Percentiles rank a stretch among this genome's conserved stretches.
phyloP scores from a whole-genome alignment of 2,113 vertebrate species.

The Tachysurus vachellii region DNA sequence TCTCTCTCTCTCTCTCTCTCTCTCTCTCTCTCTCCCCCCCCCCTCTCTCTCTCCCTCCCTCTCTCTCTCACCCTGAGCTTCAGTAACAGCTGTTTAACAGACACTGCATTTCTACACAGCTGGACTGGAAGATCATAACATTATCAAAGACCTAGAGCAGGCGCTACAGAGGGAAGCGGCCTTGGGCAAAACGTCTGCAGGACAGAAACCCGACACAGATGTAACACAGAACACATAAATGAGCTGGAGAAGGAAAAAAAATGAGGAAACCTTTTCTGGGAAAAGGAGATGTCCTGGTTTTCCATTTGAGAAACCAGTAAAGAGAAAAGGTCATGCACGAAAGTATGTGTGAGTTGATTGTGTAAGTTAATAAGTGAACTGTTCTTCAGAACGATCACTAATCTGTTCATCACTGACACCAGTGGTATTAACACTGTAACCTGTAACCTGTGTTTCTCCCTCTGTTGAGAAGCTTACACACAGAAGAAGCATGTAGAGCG shows the following conservation, averaged over 20 bases:
- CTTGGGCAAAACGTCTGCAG: background rate
- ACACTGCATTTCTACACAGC: constrained; percentile 24
- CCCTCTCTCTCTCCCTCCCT: background rate
- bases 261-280: constrained; percentile 21
- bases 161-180: background rate
- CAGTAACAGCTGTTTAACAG: constrained; percentile 32
- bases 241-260: background rate
- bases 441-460: no score
- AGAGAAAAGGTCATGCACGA: background rate
- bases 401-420: background rate
- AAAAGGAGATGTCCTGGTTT: background rate
- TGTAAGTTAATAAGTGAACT: background rate
- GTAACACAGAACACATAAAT: background rate
- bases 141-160: constrained; percentile 24
- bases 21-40: no score
- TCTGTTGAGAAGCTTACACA: no score
- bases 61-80: background rate
- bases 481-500: no score
- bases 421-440: background rate
- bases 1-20: no score
- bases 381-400: background rate
- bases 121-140: constrained; percentile 40
- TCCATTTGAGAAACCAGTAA: background rate
- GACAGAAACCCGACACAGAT: constrained; percentile 17
- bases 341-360: background rate